Evolutionary conservation across 2,888 invertebrate genomes (phyloP).

Genomic region (Branchinecta sandiegonensis): DNA sequence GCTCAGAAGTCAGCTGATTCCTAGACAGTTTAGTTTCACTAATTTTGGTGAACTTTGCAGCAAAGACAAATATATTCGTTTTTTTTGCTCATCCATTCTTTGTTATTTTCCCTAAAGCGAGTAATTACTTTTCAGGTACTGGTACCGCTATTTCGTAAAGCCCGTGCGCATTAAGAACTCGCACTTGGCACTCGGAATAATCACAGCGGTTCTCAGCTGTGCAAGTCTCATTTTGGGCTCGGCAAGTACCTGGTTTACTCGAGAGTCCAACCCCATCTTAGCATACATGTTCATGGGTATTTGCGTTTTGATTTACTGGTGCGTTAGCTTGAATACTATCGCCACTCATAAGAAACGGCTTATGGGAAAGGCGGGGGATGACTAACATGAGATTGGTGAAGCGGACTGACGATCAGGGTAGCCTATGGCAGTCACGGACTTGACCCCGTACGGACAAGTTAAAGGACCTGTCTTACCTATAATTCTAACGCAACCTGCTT

Average conservation of each 20-base stretch:
- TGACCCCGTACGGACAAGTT: too few species aligned
- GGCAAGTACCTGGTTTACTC: constrained; percentile 3
- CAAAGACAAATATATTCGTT: too few species aligned
- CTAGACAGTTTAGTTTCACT: too few species aligned
- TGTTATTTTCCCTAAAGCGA: too few species aligned
- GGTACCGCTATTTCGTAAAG: constrained; percentile 10
- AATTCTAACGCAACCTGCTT: too few species aligned
- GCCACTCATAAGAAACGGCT: constrained; percentile 2
- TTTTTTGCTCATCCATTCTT: too few species aligned
- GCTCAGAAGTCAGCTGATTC: too few species aligned
- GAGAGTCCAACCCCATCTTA: not conserved
- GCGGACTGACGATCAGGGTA: too few species aligned
- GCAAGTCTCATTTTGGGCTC: constrained; percentile 4
- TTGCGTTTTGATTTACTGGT: not conserved
- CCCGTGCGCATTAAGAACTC: not conserved
- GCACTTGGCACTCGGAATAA: constrained; percentile 5
- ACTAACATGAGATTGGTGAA: not conserved
- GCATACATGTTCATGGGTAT: not conserved
- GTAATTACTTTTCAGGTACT: not conserved
- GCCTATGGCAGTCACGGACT: too few species aligned
- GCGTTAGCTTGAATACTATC: not conserved
- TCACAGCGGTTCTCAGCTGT: not conserved
- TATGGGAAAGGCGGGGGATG: not conserved
- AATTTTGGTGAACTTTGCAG: too few species aligned
- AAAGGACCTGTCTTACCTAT: too few species aligned